Conservation (phyloP, 2,888 invertebrate species). For the Amaurobius ferox region DNA sequence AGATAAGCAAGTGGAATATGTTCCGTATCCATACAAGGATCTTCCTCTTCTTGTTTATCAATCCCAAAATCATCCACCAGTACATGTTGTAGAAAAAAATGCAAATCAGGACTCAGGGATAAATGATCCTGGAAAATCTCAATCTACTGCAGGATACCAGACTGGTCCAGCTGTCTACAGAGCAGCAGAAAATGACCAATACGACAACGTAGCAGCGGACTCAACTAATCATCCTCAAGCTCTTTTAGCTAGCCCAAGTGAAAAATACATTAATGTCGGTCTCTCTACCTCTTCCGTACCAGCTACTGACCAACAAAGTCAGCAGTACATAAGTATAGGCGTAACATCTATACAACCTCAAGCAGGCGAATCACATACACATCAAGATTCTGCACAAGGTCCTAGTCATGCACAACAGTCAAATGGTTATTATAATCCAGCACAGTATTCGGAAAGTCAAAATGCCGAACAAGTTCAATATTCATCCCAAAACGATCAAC, state of each 20-base stretch:
- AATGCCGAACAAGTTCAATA: background rate
- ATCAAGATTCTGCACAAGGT: background rate
- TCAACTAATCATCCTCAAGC: background rate
- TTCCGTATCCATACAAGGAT: constrained; percentile 51
- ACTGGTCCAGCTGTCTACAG: constrained; percentile 15
- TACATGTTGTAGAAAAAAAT: constrained; percentile 50
- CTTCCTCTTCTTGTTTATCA: constrained; percentile 57
- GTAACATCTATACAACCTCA: constrained; percentile 18
- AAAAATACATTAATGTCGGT: background rate
- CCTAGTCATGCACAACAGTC: background rate
- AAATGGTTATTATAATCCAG: background rate
- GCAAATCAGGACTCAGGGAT: background rate
- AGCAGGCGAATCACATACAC: background rate
- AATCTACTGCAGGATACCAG: background rate
- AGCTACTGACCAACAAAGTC: background rate
- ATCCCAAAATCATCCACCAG: constrained; percentile 53
- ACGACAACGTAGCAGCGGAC: background rate
- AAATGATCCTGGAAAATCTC: background rate
- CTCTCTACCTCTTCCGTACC: background rate
- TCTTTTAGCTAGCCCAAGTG: background rate
- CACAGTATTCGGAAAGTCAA: background rate
- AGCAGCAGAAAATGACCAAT: background rate
- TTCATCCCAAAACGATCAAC: background rate
- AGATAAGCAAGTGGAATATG: constrained; percentile 47
- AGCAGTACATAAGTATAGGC: constrained; percentile 53